Conservation (phyloP, 2,797 vertebrate genomes). For the Ammospiza maritima region DNA sequence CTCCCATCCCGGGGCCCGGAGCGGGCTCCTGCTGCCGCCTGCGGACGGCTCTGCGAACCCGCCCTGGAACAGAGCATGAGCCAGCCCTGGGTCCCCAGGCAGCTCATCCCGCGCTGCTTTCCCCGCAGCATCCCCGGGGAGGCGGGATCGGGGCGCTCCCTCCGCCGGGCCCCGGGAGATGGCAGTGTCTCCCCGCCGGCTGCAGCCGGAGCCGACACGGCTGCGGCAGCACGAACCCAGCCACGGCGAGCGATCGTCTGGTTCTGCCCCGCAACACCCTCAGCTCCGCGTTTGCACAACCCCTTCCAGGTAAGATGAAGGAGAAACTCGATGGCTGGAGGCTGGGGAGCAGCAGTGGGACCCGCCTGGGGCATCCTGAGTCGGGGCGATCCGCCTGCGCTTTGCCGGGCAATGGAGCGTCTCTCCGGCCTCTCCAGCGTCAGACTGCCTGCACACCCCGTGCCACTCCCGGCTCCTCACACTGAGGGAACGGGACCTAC, state of each 20-base stretch:
- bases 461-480: neutral
- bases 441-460: neutral
- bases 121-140: neutral
- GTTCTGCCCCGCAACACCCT: rapidly evolving
- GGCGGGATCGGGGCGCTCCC: rapidly evolving
- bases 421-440: neutral
- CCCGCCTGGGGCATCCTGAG: neutral
- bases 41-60: neutral
- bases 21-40: rapidly evolving
- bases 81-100: rapidly evolving
- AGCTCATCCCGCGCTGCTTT: neutral
- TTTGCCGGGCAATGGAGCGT: rapidly evolving
- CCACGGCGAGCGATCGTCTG: rapidly evolving
- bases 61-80: rapidly evolving
- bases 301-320: neutral
- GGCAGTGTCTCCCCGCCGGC: neutral
- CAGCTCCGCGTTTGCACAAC: rapidly evolving
- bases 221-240: neutral
- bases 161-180: neutral
- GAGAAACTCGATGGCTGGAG: neutral
- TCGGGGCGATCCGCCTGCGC: rapidly evolving
- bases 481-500: neutral
- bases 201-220: rapidly evolving
- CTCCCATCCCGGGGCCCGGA: rapidly evolving
- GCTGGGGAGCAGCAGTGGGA: neutral